Conservation (phyloP, 2,888 invertebrate species). For the Sclerodermus sp. region DNA sequence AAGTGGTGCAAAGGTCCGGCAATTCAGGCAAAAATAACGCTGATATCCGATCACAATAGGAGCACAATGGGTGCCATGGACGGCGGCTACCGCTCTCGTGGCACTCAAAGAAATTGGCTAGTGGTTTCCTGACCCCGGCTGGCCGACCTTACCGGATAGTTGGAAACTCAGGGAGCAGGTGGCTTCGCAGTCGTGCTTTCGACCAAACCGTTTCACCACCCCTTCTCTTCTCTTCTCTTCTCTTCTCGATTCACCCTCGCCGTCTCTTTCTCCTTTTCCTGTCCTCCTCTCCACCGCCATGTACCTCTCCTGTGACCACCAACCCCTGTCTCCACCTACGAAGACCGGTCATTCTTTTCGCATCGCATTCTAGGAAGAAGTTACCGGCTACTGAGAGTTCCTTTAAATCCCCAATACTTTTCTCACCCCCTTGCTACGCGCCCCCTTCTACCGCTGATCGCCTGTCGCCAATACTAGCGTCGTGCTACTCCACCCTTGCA, state of each 20-base stretch:
- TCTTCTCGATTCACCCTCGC: conserved; percentile 16
- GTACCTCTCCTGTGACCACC: no score
- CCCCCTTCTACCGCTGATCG: no score
- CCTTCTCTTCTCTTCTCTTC: conserved; percentile 12
- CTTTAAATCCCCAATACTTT: conserved; percentile 35
- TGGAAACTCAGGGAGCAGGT: conserved; percentile 44
- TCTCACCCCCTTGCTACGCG: conserved; percentile 10
- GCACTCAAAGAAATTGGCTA: conserved; percentile 55
- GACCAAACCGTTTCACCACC: conserved; percentile 24
- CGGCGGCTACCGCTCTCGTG: conserved; percentile 26
- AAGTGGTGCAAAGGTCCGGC: conserved; percentile 24
- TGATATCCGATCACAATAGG: conserved; percentile 48
- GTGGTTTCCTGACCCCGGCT: conserved; percentile 45
- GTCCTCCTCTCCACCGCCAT: conserved; percentile 12
- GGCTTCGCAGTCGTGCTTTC: conserved; percentile 29
- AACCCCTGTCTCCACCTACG: conserved; percentile 12
- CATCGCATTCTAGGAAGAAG: conserved; percentile 28
- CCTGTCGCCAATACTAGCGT: no score
- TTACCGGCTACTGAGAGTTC: conserved; percentile 24
- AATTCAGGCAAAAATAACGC: conserved; percentile 41
- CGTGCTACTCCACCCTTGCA: no score
- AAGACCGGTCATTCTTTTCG: conserved; percentile 33
- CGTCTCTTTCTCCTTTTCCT: conserved; percentile 19
- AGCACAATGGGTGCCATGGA: conserved; percentile 39
- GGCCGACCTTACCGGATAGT: conserved; percentile 44